Evolutionary conservation across 2,113 vertebrate genomes (phyloP), one percentile per base, ranked within the genome.

Genomic region (Cebus imitator): DNA sequence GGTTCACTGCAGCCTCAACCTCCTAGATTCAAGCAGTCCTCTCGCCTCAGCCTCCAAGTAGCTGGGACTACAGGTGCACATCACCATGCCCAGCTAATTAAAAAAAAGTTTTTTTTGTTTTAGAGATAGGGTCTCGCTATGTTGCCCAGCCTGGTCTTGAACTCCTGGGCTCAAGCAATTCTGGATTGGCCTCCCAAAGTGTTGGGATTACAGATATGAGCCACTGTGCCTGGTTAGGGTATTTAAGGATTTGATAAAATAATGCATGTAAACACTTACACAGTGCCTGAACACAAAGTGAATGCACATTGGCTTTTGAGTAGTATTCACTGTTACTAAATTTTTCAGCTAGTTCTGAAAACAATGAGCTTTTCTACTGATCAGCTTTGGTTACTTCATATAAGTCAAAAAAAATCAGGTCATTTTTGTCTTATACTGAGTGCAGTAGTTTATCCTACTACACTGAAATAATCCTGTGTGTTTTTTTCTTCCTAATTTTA

Each of bases 401-500:
- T 79, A 82, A 80, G 37, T 84, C 43, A 82, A 61, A 64, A 76
- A 75, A 81, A 11, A 58, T 66, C 43, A 27, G 55, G 37, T 81
- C 12, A 11, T 30, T 81, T 96, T 96, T 76, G 93, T 89, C 9
- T 25, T 68, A 20, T n/a, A 10, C 32, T 76, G 61, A 80, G 50
- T 52, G 16, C 11, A 79, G 40, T 61, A 40, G 50, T 64, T 70
- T 64, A 37, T 27, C 45, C 45, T 52, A 37, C n/a, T 32, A 45
- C 20, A 30, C 30, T 45, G 73, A 93, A 76, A 78, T 16, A 37
- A 57, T 8, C 0, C 27, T 92, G 55, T 68, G 10, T 37, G 37
- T 30, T 86, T 80, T 93, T 48, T 96, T 96, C 55, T 1, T 97
- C 64, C 27, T 88, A 18, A 98, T 99, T 61, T 99, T 99, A 92